Conservation (phyloP, 2,113 vertebrate species). For the Shinisaurus crocodilurus region DNA sequence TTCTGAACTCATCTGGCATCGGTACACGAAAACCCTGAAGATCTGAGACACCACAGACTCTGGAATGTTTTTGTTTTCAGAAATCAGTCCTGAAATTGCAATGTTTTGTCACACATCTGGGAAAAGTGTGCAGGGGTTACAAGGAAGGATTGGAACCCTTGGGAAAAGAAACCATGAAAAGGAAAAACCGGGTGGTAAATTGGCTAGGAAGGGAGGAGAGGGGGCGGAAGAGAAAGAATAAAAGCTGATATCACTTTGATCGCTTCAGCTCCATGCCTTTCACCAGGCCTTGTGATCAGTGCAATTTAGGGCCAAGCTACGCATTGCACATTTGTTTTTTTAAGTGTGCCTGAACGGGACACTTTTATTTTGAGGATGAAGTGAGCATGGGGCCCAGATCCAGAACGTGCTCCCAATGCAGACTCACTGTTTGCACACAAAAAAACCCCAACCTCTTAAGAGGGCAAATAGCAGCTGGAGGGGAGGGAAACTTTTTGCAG, state of each 20-base stretch:
- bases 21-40: slow-evolving; percentile 64
- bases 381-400: neutral
- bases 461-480: neutral
- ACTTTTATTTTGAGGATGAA: neutral
- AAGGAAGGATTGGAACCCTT: slow-evolving; percentile 39
- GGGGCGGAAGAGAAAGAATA: neutral
- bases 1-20: slow-evolving; percentile 73
- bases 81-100: slow-evolving; percentile 65
- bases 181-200: slow-evolving; percentile 59
- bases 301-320: neutral
- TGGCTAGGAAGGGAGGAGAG: slow-evolving; percentile 34
- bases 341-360: neutral
- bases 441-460: neutral
- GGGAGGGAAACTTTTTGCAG: neutral
- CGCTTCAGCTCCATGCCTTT: neutral
- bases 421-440: too few relatives aligned
- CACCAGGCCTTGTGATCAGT: neutral
- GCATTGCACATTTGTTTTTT: neutral
- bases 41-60: slow-evolving; percentile 71
- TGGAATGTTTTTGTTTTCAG: slow-evolving; percentile 74
- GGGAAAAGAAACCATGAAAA: slow-evolving; percentile 73
- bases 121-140: slow-evolving; percentile 71
- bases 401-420: neutral
- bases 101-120: slow-evolving; percentile 74
- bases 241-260: slow-evolving; percentile 4